Percentiles rank a stretch among this genome's conserved stretches.
phyloP scores from a whole-genome alignment of 2,797 vertebrate species.

The Enteromius fasciolatus region DNA sequence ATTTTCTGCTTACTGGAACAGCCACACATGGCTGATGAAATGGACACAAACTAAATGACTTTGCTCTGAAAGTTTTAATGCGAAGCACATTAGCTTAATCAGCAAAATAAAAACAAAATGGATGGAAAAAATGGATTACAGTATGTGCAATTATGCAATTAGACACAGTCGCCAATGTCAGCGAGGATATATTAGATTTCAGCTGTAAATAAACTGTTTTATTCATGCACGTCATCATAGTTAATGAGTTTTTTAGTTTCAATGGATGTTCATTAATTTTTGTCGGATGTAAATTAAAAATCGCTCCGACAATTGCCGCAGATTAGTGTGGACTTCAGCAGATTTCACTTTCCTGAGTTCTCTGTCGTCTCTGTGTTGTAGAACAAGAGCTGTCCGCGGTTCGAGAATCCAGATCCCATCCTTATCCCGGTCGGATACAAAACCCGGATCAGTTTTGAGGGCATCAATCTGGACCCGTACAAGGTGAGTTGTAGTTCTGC shows the following conservation, averaged over 20 bases:
- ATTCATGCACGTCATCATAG: slow-evolving; percentile 52
- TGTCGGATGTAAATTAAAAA: slow-evolving; percentile 3
- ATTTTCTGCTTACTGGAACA: slow-evolving; percentile 21
- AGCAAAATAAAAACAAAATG: not conserved
- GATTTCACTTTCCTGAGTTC: not conserved
- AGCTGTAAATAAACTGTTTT: slow-evolving; percentile 50
- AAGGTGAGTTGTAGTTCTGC: slow-evolving; percentile 62
- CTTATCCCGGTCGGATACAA: slow-evolving; percentile 79
- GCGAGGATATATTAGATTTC: slow-evolving; percentile 4
- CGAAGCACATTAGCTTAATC: slow-evolving; percentile 10
- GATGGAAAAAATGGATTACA: slow-evolving; percentile 17
- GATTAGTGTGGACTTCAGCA: not conserved
- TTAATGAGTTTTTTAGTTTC: slow-evolving; percentile 59
- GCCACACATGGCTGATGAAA: slow-evolving; percentile 30
- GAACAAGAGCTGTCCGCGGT: slow-evolving; percentile 77
- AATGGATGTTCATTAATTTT: slow-evolving; percentile 17
- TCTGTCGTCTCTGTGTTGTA: slow-evolving; percentile 57
- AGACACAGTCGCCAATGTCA: slow-evolving; percentile 30
- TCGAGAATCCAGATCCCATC: slow-evolving; percentile 78
- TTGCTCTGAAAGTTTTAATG: slow-evolving; percentile 20
- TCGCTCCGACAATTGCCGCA: not conserved
- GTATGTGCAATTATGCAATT: slow-evolving; percentile 29
- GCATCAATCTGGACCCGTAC: slow-evolving; percentile 74
- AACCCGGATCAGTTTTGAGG: slow-evolving; percentile 77
- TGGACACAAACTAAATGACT: slow-evolving; percentile 17